Evolutionary conservation across 2,888 invertebrate species (phyloP).

Genomic region (Tinea semifulvella): DNA sequence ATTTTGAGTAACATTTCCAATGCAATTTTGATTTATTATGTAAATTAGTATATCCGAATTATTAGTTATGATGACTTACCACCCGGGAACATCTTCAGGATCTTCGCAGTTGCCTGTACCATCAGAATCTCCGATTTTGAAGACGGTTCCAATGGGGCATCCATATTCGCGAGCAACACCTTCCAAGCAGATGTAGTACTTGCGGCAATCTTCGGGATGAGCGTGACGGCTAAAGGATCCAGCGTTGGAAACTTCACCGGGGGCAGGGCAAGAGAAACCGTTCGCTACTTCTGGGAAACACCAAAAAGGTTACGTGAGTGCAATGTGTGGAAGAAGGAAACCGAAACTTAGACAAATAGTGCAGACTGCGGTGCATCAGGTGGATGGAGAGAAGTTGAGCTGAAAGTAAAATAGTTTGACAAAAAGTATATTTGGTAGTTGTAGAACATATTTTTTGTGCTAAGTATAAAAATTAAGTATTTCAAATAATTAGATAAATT

Average conservation of each 20-base stretch:
- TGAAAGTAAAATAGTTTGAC: slow-evolving; percentile 25
- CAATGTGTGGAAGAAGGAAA: slow-evolving; percentile 37
- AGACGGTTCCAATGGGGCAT: slow-evolving; percentile 94
- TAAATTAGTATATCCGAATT: background rate
- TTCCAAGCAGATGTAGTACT: slow-evolving; percentile 94
- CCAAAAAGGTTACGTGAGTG: slow-evolving; percentile 44
- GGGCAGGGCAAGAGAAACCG: slow-evolving; percentile 87
- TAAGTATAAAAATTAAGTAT: too few species aligned
- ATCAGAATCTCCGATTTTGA: slow-evolving; percentile 91
- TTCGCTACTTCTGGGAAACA: slow-evolving; percentile 83
- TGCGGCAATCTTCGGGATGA: slow-evolving; percentile 93
- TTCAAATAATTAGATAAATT: background rate
- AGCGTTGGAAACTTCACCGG: slow-evolving; percentile 81
- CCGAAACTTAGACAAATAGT: slow-evolving; percentile 27
- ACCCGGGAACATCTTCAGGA: slow-evolving; percentile 95
- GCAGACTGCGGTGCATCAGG: slow-evolving; percentile 26
- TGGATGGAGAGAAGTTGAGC: too few species aligned
- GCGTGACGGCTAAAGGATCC: slow-evolving; percentile 95
- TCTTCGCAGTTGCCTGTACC: slow-evolving; percentile 94
- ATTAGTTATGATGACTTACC: slow-evolving; percentile 69
- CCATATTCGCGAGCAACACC: slow-evolving; percentile 92
- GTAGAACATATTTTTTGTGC: too few species aligned
- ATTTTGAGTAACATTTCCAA: slow-evolving; percentile 6
- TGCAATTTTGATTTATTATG: background rate
- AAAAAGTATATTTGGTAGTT: slow-evolving; percentile 23